Base-by-base conservation (phyloP, 2,113 vertebrate species). In the Piliocolobus tephrosceles region DNA sequence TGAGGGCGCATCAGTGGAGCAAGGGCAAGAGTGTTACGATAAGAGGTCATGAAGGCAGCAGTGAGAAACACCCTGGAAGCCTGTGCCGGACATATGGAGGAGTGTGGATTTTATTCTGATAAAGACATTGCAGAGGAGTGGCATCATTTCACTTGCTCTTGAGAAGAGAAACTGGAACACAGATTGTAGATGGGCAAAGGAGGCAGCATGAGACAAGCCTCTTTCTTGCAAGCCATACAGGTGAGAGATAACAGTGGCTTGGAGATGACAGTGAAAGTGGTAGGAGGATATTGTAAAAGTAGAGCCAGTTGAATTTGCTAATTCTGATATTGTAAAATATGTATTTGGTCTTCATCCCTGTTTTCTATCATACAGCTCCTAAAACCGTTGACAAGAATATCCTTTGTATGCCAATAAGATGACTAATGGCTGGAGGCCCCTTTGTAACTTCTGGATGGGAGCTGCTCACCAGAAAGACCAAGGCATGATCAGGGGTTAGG, bases 31-130 rank as follows among this genome's bases (percentile, higher is more conserved):
- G 18, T 25, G 16, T 3, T 27, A 5, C 27, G 35, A 50, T 11
- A 58, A 6, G 40, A 32, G 18, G 20, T 55, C 11, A 1, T 3
- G 16, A 38, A 85, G 12, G 20, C 22, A 58, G 27, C 52, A 64
- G 6, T n/a, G 25, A 18, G 61, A 11, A 11, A 22, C 4, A 4
- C 20, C 5, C 23, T 0, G 25, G 38, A 40, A 45, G 61, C 25
- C 32, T 50, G 64, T 45, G 1, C 0, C 47, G 50, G 43, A 43
- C 45, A 38, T 17, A 12, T 12, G 14, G 47, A 55, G 47, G 27
- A 17, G 22, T 57, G 64, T 25, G 35, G 12, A 17, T 68, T 70
- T 89, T 35, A 47, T 47, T 90, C 38, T 27, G 66, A 40, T 17
- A 38, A 47, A 18, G 61, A 30, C 40, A 5, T 50, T 43, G 83